Conservation (phyloP, 2,797 vertebrate species). For the Eurystomus glaucurus region DNA sequence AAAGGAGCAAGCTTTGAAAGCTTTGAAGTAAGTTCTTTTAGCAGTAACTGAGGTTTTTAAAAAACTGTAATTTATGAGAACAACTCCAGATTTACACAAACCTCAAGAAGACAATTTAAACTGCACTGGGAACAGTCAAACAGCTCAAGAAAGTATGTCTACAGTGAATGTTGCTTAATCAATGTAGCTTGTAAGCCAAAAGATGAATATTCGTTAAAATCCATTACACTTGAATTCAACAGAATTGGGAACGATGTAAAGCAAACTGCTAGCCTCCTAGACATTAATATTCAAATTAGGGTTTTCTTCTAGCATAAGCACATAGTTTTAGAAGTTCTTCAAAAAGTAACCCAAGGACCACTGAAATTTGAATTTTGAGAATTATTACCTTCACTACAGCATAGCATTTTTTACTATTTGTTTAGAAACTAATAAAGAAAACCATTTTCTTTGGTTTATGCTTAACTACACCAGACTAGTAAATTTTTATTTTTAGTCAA, state of each 20-base stretch:
- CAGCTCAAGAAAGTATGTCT: background rate
- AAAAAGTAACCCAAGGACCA: background rate
- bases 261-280: conserved; percentile 4
- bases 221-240: background rate
- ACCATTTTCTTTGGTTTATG: conserved; percentile 93
- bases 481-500: background rate
- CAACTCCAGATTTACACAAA: conserved; percentile 25
- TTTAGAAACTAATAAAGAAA: conserved; percentile 77
- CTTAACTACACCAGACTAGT: conserved; percentile 79
- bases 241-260: background rate
- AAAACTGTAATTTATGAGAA: conserved; percentile 21
- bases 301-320: background rate
- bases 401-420: conserved; percentile 39
- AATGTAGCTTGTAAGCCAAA: background rate
- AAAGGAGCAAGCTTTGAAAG: background rate
- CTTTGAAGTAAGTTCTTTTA: conserved; percentile 12
- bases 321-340: background rate
- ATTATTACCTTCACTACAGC: background rate
- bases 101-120: conserved; percentile 1
- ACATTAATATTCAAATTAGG: background rate
- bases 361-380: conserved; percentile 11
- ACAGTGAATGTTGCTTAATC: background rate
- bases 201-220: background rate
- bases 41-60: conserved; percentile 19
- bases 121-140: background rate